Percentiles rank a stretch among this genome's conserved stretches.
Conservation (phyloP, 2,888 invertebrate genomes). For the Metalampra italica region DNA sequence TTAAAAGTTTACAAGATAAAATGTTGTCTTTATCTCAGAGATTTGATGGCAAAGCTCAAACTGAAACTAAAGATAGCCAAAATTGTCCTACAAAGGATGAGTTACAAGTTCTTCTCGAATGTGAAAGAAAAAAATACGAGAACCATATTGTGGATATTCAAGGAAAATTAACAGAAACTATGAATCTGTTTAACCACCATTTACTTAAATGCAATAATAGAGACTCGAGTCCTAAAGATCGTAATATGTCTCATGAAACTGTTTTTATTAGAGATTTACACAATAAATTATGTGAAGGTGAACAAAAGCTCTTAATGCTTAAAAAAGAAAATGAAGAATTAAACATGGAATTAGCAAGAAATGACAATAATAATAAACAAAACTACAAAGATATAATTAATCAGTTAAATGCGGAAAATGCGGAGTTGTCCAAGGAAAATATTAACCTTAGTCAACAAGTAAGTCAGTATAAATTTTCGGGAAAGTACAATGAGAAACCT, state of each 20-base stretch:
- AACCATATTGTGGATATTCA: slow-evolving; percentile 50
- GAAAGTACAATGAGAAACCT: slow-evolving; percentile 36
- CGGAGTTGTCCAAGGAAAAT: slow-evolving; percentile 66
- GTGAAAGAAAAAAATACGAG: slow-evolving; percentile 69
- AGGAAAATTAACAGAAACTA: slow-evolving; percentile 57
- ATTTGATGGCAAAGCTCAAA: slow-evolving; percentile 39
- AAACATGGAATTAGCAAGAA: slow-evolving; percentile 32
- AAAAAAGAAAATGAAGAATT: slow-evolving; percentile 70
- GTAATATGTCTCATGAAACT: slow-evolving; percentile 32
- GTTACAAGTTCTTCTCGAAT: slow-evolving; percentile 51
- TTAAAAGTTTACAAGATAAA: slow-evolving; percentile 70
- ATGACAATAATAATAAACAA: slow-evolving; percentile 45
- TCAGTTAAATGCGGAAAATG: slow-evolving; percentile 66
- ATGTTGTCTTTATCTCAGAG: slow-evolving; percentile 30
- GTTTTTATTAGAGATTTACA: slow-evolving; percentile 61
- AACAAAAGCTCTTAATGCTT: slow-evolving; percentile 67
- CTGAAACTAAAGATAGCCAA: slow-evolving; percentile 18
- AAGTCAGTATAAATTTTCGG: slow-evolving; percentile 50
- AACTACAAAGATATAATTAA: slow-evolving; percentile 64
- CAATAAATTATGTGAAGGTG: slow-evolving; percentile 65
- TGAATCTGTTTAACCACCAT: slow-evolving; percentile 55
- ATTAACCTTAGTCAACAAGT: slow-evolving; percentile 58
- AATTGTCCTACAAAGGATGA: slow-evolving; percentile 59
- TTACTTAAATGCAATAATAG: slow-evolving; percentile 40
- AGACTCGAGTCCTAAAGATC: slow-evolving; percentile 22